These are phyloP conservation scores for Polymixis flavicincta DNA, from an alignment of 2,888 invertebrate species.

Conservation along the genomic window DNA sequence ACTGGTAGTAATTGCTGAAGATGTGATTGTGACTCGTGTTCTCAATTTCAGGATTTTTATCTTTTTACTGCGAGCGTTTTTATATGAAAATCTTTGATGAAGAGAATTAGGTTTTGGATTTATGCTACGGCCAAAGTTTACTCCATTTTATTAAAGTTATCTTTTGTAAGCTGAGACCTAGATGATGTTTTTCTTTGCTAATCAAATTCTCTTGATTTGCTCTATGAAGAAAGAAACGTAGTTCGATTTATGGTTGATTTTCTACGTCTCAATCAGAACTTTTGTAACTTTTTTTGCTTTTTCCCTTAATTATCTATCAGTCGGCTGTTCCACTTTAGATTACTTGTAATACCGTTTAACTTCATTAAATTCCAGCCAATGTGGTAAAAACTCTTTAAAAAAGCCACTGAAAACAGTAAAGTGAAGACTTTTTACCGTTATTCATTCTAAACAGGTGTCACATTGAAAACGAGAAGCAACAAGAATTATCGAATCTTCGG, in stretches of 20 bases:
- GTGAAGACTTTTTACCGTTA: constrained; percentile 72
- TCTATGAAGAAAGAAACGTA: background rate
- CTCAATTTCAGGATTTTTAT: background rate
- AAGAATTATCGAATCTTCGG: constrained; percentile 71
- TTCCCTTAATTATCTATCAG: constrained; percentile 50
- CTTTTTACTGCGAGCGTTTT: background rate
- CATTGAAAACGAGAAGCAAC: constrained; percentile 74
- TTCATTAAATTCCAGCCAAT: constrained; percentile 60
- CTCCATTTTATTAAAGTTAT: background rate
- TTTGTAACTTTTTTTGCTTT: constrained; percentile 32
- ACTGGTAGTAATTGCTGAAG: background rate
- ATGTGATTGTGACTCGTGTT: background rate
- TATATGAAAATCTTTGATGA: background rate
- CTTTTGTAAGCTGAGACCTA: background rate
- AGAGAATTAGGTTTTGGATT: background rate
- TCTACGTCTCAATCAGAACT: constrained; percentile 34
- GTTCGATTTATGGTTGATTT: constrained; percentile 26
- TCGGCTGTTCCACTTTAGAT: constrained; percentile 53
- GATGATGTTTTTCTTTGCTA: background rate
- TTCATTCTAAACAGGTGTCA: constrained; percentile 71
- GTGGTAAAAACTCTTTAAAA: constrained; percentile 63
- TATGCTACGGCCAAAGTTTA: background rate
- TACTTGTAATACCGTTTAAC: constrained; percentile 66
- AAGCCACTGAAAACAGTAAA: constrained; percentile 69
- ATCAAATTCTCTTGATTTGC: background rate